Conservation (phyloP, 2,888 invertebrate genomes). For the Nomada ferruginata region DNA sequence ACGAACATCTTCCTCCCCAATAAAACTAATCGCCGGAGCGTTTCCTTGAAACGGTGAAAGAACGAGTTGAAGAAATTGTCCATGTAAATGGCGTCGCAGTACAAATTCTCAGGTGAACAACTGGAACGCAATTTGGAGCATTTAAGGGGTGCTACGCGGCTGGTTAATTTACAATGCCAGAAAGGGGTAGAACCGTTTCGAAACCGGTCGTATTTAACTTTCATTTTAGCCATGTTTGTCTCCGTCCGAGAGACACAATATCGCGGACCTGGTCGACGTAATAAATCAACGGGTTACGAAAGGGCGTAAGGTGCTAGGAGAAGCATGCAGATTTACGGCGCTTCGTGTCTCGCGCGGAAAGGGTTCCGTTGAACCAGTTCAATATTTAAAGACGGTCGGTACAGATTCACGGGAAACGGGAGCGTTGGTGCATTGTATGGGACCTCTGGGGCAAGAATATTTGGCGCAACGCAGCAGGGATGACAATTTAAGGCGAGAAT, state of each 20-base stretch:
- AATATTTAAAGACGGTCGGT: conserved; percentile 30
- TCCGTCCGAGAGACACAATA: conserved; percentile 9
- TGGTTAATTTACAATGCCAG: conserved; percentile 27
- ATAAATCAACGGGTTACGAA: conserved; percentile 46
- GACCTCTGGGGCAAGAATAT: background rate
- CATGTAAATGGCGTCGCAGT: background rate
- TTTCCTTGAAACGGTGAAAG: background rate
- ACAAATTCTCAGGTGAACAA: background rate
- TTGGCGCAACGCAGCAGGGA: background rate
- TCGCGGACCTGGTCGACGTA: background rate
- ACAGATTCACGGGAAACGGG: conserved; percentile 2
- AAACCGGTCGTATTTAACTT: conserved; percentile 26
- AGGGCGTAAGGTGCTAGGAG: conserved; percentile 32
- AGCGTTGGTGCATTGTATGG: conserved; percentile 24
- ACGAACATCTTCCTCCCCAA: background rate
- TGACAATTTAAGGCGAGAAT: background rate
- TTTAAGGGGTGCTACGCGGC: background rate
- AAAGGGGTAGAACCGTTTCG: conserved; percentile 24
- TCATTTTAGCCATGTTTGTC: conserved; percentile 31
- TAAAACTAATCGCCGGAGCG: background rate
- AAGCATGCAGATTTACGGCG: conserved; percentile 31
- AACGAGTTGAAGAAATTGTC: background rate
- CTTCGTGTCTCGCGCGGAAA: conserved; percentile 13
- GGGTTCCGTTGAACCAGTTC: conserved; percentile 38
- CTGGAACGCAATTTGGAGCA: conserved; percentile 6